phyloP scores from a whole-genome alignment of 2,113 vertebrate genomes.

The Gobiocypris rarus region DNA sequence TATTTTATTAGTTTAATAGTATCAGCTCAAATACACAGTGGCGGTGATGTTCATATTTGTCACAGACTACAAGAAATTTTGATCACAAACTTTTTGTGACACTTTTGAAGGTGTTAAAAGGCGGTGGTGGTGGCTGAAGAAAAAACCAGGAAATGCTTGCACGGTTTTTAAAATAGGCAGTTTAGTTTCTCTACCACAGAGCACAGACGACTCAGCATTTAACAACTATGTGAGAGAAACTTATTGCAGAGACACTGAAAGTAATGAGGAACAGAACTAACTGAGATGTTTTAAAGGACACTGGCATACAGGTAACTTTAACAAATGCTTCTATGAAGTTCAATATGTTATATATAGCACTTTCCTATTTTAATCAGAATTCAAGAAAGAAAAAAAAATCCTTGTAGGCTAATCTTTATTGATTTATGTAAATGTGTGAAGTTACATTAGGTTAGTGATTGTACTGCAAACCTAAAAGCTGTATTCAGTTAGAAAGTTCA shows the following conservation, averaged over 20 bases:
- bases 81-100: not conserved
- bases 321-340: not conserved
- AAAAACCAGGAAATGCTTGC: constrained; percentile 56
- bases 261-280: constrained; percentile 21
- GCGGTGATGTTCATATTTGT: not conserved
- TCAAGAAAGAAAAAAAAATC: not conserved
- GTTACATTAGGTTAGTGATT: not conserved
- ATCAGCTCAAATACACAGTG: not conserved
- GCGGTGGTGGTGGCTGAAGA: not conserved
- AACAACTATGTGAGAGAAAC: not conserved
- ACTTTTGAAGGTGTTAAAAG: constrained; percentile 37
- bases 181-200: constrained; percentile 35
- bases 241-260: not conserved
- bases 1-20: not conserved
- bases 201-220: constrained; percentile 23
- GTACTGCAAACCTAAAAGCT: not conserved
- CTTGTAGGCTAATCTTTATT: not conserved
- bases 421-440: not conserved
- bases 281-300: constrained; percentile 15
- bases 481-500: not conserved
- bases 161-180: constrained; percentile 47
- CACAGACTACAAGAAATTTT: not conserved
- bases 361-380: not conserved
- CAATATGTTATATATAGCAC: not conserved
- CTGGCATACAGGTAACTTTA: not conserved